Evolutionary conservation across 2,113 vertebrate species (phyloP), one percentile per base, ranked within the genome.

Genomic region (Notarius quadriscutis): DNA sequence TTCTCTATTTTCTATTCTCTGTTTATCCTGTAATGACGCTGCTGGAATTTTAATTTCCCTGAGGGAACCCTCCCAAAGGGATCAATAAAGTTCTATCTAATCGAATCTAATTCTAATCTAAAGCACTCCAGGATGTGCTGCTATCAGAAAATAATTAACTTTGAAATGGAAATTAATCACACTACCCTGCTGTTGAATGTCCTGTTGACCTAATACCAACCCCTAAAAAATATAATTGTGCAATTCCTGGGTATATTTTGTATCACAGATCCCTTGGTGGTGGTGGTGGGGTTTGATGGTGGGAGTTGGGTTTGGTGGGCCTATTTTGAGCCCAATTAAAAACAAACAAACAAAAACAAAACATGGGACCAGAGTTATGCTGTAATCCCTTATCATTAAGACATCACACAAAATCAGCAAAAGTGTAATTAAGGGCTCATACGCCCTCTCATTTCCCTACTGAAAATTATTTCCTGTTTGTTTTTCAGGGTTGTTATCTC

Each of bases 401-500:
- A 11, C 5, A 6, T 0, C 27, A 83, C 60, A 83, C 41, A 41
- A 41, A 41, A 41, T 41, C 41, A 41, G 41, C 41, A 41, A 41
- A 4, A 41, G 41, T 41, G 41, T 41, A 41, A 41, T 41, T 41
- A 41, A 41, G 18, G 48, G 72, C 4, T 50, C 7, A 22, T 67
- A 8, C 15, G 51, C 11, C 22, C 30, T n/a, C 14, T 34, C 41
- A 17, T 22, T 86, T 65, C 78, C 51, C 20, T 85, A 6, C 48
- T 71, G 25, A 84, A 57, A 15, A 0, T 7, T 27, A 50, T 69
- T 11, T 9, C 53, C 30, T 18, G 57, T 41, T 75, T 89, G 58
- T 30, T 30, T 90, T 90, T 67, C 75, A 90, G 89, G 50, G 22
- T 51, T 25, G 22, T 63, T 57, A 48, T 86, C 75, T 69, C 6